These are phyloP conservation scores for Pteropus rufus DNA, from an alignment of 2,797 vertebrate species.

Conservation along the genomic window DNA sequence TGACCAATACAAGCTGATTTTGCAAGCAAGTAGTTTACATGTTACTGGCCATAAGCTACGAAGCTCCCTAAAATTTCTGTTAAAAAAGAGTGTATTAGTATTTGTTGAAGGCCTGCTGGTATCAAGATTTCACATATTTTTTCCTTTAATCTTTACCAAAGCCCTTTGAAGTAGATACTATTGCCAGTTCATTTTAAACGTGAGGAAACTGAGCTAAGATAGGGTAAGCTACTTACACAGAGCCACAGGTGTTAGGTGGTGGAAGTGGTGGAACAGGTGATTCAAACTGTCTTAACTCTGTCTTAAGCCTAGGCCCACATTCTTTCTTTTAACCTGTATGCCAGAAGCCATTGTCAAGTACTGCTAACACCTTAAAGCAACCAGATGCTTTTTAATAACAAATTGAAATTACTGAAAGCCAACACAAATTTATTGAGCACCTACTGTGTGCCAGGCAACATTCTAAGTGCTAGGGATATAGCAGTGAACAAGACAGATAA, in stretches of 20 bases:
- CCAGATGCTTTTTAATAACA: background rate
- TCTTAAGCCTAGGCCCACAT: background rate
- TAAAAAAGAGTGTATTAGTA: background rate
- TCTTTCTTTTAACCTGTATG: background rate
- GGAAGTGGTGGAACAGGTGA: background rate
- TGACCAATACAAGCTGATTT: background rate
- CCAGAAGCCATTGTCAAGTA: background rate
- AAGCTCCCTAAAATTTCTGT: background rate
- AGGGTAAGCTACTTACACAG: background rate
- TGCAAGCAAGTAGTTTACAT: background rate
- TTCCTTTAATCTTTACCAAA: background rate
- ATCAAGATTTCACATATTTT: background rate
- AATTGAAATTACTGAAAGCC: slow-evolving; percentile 12
- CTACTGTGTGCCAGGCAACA: background rate
- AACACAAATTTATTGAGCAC: background rate
- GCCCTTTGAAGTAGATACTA: background rate
- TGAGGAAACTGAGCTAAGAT: background rate
- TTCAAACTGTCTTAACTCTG: background rate
- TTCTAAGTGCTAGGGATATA: background rate
- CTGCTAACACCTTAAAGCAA: background rate
- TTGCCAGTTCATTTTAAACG: background rate
- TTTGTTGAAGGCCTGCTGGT: background rate
- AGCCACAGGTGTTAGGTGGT: background rate
- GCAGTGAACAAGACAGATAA: background rate
- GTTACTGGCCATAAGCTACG: background rate